Evolutionary conservation across 1,140 invertebrate species (phyloP).

Genomic region (Muscidifurax raptorellus): DNA sequence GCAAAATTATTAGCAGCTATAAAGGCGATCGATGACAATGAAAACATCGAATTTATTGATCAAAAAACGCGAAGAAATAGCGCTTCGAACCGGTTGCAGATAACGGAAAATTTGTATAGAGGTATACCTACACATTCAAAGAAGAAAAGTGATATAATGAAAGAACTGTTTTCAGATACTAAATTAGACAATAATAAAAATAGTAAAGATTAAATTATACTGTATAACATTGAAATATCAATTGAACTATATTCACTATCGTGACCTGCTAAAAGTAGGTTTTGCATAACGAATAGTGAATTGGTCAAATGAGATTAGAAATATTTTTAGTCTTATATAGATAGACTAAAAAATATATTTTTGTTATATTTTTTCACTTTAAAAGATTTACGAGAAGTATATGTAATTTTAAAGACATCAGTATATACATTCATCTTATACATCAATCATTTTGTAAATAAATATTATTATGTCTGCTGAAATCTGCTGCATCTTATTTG

Average conservation of each 20-base stretch:
- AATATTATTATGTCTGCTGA: conserved; percentile 10
- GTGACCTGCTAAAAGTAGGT: conserved; percentile 39
- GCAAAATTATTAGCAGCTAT: conserved; percentile 79
- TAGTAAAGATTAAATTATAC: conserved; percentile 1
- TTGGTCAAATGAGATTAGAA: neutral
- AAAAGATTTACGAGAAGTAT: conserved; percentile 1
- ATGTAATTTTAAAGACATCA: neutral
- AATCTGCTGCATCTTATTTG: neutral
- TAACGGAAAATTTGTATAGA: conserved; percentile 71
- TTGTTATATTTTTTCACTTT: conserved; percentile 49
- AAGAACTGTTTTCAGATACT: conserved; percentile 67
- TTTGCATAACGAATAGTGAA: conserved; percentile 29
- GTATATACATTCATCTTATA: neutral
- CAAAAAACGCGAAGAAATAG: conserved; percentile 58
- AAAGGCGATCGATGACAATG: conserved; percentile 80
- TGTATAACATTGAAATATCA: neutral
- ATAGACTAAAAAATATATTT: conserved; percentile 45
- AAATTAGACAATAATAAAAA: conserved; percentile 44
- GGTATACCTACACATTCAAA: conserved; percentile 66
- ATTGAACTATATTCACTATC: conserved; percentile 24
- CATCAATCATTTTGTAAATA: conserved; percentile 50
- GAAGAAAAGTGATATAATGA: conserved; percentile 68
- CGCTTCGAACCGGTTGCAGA: conserved; percentile 60
- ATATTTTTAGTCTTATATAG: conserved; percentile 45
- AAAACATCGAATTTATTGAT: conserved; percentile 73